These are phyloP conservation scores for Sciaenops ocellatus DNA, from an alignment of 2,797 vertebrate genomes.

Conservation along the genomic window DNA sequence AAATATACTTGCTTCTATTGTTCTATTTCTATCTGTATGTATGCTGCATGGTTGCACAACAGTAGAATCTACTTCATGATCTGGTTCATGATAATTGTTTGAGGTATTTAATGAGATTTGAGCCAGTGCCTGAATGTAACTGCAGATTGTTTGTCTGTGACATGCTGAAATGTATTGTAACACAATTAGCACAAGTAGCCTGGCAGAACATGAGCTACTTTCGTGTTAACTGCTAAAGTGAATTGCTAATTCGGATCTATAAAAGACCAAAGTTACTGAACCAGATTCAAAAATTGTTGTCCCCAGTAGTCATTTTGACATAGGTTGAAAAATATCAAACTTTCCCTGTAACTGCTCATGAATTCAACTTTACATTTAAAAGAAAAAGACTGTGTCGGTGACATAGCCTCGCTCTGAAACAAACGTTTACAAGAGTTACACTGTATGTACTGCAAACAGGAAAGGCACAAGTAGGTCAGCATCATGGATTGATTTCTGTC, in stretches of 20 bases:
- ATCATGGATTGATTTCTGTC: constrained; percentile 52
- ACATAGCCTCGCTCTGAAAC: not conserved
- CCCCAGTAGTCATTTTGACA: too few relatives aligned
- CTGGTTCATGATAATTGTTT: not conserved
- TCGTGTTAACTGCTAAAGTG: too few relatives aligned
- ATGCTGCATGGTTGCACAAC: not conserved
- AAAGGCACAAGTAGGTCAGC: constrained; percentile 17
- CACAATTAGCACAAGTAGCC: not conserved
- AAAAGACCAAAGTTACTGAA: too few relatives aligned
- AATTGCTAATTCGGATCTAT: too few relatives aligned
- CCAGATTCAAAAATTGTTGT: too few relatives aligned
- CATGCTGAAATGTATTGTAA: not conserved
- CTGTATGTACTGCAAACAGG: not conserved
- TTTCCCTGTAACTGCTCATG: not conserved
- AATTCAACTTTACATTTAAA: not conserved
- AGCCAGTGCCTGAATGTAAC: not conserved
- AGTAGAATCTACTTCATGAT: not conserved
- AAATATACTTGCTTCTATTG: not conserved
- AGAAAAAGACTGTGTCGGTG: not conserved
- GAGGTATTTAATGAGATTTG: not conserved
- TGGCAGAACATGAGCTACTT: too few relatives aligned
- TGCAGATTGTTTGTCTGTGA: not conserved
- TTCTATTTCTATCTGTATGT: not conserved
- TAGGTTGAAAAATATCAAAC: too few relatives aligned
- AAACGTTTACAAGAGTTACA: not conserved